phyloP scores from a whole-genome alignment of 2,888 invertebrate genomes.

The Microctonus hyperodae region DNA sequence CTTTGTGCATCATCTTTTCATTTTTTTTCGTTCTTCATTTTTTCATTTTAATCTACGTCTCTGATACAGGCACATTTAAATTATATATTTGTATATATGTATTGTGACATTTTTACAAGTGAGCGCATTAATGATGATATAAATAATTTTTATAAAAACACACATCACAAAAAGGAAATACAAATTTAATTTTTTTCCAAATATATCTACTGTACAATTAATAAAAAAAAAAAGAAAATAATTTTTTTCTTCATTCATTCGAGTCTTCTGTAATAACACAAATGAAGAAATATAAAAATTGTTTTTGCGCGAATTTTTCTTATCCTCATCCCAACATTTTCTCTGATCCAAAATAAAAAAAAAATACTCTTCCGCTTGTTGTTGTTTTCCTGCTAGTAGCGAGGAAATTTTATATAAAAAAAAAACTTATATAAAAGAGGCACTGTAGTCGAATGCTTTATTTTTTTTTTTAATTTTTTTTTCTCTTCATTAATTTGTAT shows the following conservation, averaged over 20 bases:
- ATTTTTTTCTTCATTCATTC: not conserved
- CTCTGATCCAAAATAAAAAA: not conserved
- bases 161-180: conserved; percentile 10
- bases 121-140: conserved; percentile 21
- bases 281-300: not conserved
- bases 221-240: conserved; percentile 30
- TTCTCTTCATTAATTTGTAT: conserved; percentile 35
- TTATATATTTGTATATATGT: not conserved
- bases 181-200: conserved; percentile 34
- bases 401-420: conserved; percentile 33
- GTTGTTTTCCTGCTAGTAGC: conserved; percentile 29
- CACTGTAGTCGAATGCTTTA: conserved; percentile 37
- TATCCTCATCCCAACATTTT: conserved; percentile 24
- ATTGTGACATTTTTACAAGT: conserved; percentile 26
- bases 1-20: not conserved
- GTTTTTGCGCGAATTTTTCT: conserved; percentile 23
- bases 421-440: conserved; percentile 23
- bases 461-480: conserved; percentile 40
- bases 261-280: not conserved
- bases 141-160: not conserved
- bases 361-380: conserved; percentile 25
- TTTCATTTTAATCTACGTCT: not conserved
- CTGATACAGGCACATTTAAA: conserved; percentile 5
- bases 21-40: not conserved
- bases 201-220: conserved; percentile 36